Conservation (phyloP, 1,140 invertebrate species). For the Ericerus pela region DNA sequence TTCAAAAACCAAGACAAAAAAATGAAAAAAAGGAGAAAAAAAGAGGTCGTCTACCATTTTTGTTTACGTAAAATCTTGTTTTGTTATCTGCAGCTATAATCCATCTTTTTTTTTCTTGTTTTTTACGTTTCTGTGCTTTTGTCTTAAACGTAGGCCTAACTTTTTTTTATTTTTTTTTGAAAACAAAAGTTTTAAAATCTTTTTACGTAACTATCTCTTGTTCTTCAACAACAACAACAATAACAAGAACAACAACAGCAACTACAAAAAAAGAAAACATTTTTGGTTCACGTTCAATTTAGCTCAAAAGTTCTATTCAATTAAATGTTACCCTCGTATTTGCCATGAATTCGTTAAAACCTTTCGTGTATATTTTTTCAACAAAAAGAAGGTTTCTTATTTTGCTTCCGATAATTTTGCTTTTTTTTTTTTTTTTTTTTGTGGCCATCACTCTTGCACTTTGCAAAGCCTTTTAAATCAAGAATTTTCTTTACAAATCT, state of each 20-base stretch:
- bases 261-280: neutral
- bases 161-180: too few relatives aligned
- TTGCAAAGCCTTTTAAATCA: neutral
- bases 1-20: too few relatives aligned
- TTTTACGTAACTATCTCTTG: conserved; percentile 1
- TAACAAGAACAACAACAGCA: too few relatives aligned
- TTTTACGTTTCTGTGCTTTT: too few relatives aligned
- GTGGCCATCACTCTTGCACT: conserved; percentile 6
- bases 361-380: conserved; percentile 4
- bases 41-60: too few relatives aligned
- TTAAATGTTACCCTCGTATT: conserved; percentile 4
- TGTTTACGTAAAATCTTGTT: too few relatives aligned
- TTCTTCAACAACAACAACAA: neutral
- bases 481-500: neutral
- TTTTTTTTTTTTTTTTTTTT: neutral
- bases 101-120: too few relatives aligned
- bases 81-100: too few relatives aligned
- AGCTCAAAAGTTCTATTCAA: conserved; percentile 1
- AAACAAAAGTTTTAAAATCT: too few relatives aligned
- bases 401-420: neutral
- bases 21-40: too few relatives aligned
- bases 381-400: neutral
- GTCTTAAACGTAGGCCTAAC: too few relatives aligned
- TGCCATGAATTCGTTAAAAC: neutral
- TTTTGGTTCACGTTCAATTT: neutral